A percentile compares a stretch with the other conserved stretches of the same genome.
Conservation (phyloP, 2,113 vertebrate species). For the Anser brachyrhynchus region DNA sequence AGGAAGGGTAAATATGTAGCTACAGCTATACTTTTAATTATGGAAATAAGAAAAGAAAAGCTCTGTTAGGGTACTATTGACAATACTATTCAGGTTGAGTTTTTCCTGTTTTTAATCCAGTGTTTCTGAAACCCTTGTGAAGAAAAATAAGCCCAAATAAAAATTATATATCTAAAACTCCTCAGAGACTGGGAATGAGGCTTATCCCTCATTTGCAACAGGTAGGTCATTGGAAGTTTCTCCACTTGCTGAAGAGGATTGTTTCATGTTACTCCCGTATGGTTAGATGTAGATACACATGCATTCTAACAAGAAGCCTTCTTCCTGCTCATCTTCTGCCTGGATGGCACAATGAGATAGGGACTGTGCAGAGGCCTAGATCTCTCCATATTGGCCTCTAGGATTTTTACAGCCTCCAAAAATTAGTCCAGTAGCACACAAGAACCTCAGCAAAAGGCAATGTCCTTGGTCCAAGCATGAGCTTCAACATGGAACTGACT, state of each 20-base stretch:
- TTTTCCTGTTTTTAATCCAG: neutral
- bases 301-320: neutral
- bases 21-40: constrained; percentile 16
- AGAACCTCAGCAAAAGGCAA: neutral
- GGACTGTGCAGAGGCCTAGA: neutral
- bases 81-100: neutral
- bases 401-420: neutral
- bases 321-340: neutral
- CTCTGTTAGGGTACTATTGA: neutral
- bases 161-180: neutral
- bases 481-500: neutral
- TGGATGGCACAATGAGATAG: neutral
- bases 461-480: neutral
- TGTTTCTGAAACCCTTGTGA: neutral
- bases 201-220: neutral
- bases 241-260: neutral
- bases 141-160: neutral
- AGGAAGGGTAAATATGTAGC: constrained; percentile 24
- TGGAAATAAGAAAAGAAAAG: constrained; percentile 43
- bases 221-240: neutral
- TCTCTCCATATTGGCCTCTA: neutral
- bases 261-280: neutral
- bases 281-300: neutral
- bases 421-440: neutral
- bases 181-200: neutral